phyloP scores from a whole-genome alignment of 2,888 invertebrate genomes.

The Cylloceria caligata region DNA sequence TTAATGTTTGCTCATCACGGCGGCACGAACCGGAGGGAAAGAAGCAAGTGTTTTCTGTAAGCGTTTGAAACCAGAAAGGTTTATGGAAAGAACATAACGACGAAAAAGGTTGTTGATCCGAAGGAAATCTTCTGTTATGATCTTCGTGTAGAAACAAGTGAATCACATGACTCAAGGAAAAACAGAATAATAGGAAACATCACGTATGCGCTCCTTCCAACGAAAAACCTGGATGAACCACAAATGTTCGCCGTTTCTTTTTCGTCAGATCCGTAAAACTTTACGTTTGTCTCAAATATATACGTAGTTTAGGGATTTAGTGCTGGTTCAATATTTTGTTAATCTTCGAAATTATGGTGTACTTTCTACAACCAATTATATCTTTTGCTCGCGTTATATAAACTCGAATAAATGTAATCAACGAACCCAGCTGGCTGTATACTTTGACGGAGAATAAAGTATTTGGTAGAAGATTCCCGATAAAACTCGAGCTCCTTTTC shows the following conservation, averaged over 20 bases:
- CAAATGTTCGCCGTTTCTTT: background rate
- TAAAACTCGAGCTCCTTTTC: background rate
- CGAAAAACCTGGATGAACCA: background rate
- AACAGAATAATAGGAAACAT: background rate
- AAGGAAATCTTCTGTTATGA: background rate
- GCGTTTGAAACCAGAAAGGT: background rate
- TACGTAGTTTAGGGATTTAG: background rate
- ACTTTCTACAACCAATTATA: background rate
- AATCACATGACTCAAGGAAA: background rate
- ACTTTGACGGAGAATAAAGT: background rate
- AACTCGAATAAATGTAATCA: background rate
- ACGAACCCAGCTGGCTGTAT: background rate
- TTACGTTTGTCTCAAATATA: background rate
- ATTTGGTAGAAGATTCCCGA: background rate
- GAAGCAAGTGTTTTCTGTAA: background rate
- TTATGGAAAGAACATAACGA: background rate
- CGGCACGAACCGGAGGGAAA: background rate
- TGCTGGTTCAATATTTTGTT: background rate
- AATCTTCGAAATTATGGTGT: background rate
- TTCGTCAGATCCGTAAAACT: background rate
- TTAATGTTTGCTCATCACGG: background rate
- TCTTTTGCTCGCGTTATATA: background rate
- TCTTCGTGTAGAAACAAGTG: background rate
- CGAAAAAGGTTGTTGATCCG: background rate
- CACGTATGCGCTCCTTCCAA: background rate